phyloP scores from a whole-genome alignment of 92 coral and sea anemone species.

The Montipora capitata region DNA sequence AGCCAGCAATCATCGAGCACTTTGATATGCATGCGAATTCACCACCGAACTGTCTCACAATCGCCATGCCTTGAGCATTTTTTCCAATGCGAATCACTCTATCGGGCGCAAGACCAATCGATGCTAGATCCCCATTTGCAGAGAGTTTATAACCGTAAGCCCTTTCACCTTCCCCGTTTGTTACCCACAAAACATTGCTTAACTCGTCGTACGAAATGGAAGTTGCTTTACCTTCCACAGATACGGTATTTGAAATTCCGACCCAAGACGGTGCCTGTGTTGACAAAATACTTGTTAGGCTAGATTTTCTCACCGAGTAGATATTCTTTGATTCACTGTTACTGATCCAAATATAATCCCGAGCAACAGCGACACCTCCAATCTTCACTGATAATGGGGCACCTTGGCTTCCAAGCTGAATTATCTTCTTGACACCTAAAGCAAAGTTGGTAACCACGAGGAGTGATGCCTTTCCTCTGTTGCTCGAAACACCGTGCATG shows the following conservation, averaged over 20 bases:
- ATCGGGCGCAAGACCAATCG: conserved; percentile 67
- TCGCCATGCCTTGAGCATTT: conserved; percentile 91
- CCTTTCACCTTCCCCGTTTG: conserved; percentile 77
- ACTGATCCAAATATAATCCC: conserved; percentile 88
- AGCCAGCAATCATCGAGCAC: conserved; percentile 90
- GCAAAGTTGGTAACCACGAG: conserved; percentile 85
- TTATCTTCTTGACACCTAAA: conserved; percentile 79
- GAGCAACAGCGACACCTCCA: conserved; percentile 91
- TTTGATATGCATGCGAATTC: conserved; percentile 90
- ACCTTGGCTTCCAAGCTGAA: conserved; percentile 80
- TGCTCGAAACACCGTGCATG: conserved; percentile 94
- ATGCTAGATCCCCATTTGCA: conserved; percentile 82
- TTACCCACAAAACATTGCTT: conserved; percentile 88
- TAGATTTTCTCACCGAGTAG: conserved; percentile 72
- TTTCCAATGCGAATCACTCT: conserved; percentile 78
- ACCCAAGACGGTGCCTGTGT: conserved; percentile 77
- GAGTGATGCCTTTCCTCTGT: conserved; percentile 86
- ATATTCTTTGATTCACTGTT: conserved; percentile 73
- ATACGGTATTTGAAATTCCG: conserved; percentile 55
- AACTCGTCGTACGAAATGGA: conserved; percentile 90
- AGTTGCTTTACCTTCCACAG: conserved; percentile 79
- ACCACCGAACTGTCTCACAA: conserved; percentile 88
- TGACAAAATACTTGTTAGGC: conserved; percentile 71
- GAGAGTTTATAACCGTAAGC: conserved; percentile 87
- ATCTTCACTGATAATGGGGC: conserved; percentile 75